Conservation (phyloP, 2,797 vertebrate species). For the Prunella strophiata region DNA sequence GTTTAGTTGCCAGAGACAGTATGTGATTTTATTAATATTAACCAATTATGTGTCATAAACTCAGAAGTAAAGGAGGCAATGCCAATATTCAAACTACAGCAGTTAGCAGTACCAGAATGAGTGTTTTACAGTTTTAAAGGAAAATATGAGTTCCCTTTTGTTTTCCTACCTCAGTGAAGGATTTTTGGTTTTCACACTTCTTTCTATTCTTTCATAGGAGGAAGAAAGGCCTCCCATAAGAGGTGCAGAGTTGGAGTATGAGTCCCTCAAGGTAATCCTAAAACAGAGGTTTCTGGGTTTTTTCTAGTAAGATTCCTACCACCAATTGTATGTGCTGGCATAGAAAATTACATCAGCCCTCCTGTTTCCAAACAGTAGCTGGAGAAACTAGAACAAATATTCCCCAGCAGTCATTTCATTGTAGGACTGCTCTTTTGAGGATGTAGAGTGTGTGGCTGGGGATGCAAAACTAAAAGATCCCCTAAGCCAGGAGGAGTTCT, state of each 20-base stretch:
- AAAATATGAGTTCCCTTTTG: not conserved
- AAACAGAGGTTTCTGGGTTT: not conserved
- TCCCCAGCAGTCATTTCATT: not conserved
- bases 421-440: not conserved
- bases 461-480: not conserved
- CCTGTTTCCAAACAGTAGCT: not conserved
- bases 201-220: conserved; percentile 68
- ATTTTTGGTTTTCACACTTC: not conserved
- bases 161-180: not conserved
- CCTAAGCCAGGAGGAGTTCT: not conserved
- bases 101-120: not conserved
- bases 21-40: not conserved
- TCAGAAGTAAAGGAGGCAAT: not conserved
- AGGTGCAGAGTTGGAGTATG: conserved; percentile 95
- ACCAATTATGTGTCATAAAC: not conserved
- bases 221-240: conserved; percentile 90
- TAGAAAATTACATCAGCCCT: not conserved
- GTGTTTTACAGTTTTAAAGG: not conserved
- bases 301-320: not conserved
- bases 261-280: conserved; percentile 92
- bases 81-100: not conserved
- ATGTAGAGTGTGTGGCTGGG: not conserved
- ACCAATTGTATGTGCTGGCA: not conserved
- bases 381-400: not conserved
- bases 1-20: not conserved